A percentile compares a stretch with the other conserved stretches of the same genome.
Conservation (phyloP, 2,888 invertebrate genomes). For the Euzetes globulus region DNA sequence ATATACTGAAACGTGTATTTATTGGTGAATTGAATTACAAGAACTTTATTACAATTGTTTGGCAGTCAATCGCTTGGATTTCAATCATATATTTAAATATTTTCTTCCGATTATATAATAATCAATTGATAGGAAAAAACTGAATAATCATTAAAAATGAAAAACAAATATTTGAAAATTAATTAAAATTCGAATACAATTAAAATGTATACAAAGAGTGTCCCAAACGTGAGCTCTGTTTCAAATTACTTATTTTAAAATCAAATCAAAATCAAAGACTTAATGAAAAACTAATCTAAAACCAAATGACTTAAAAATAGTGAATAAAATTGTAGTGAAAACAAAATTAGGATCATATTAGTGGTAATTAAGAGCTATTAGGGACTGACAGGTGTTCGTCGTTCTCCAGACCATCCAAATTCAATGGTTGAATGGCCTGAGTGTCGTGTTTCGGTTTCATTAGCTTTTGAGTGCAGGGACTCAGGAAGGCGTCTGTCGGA, state of each 20-base stretch:
- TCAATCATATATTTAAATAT: background rate
- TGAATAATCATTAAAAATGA: too few species aligned
- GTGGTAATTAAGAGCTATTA: too few species aligned
- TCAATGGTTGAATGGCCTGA: background rate
- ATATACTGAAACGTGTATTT: too few species aligned
- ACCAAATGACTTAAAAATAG: background rate
- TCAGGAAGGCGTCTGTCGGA: slow-evolving; percentile 30
- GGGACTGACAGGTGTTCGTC: background rate
- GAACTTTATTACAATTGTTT: background rate
- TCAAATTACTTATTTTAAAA: background rate
- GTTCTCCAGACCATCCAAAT: background rate
- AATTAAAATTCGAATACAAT: too few species aligned
- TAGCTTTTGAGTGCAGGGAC: slow-evolving; percentile 32
- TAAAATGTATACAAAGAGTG: too few species aligned
- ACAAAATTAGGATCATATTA: background rate
- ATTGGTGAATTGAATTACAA: background rate
- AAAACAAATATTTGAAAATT: too few species aligned
- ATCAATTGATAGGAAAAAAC: background rate
- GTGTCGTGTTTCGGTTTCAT: background rate
- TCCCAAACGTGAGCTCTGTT: too few species aligned
- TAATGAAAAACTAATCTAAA: background rate
- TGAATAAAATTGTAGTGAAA: background rate
- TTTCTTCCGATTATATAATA: background rate
- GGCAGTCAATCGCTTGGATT: background rate
- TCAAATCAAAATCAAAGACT: background rate